These are phyloP conservation scores for Epinephelus cyanopodus DNA, from an alignment of 2,113 vertebrate genomes.

Conservation along the genomic window DNA sequence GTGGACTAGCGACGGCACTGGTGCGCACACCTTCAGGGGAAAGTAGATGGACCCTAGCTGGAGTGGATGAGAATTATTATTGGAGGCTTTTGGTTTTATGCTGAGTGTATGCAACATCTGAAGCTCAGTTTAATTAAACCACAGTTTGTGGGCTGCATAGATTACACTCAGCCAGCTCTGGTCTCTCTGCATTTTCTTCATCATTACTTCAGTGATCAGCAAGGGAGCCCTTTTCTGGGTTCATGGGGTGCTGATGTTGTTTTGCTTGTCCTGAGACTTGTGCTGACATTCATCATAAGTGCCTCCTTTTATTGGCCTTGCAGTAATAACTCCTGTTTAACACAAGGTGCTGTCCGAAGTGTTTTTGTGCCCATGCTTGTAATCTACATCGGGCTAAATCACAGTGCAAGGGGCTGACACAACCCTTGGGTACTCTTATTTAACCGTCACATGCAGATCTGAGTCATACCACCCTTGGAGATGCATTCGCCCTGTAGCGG, in stretches of 20 bases:
- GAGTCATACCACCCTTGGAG: constrained; percentile 22
- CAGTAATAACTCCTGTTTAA: constrained; percentile 44
- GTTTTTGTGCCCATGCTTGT: constrained; percentile 3
- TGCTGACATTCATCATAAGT: constrained; percentile 54
- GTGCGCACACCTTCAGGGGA: neutral
- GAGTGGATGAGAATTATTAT: constrained; percentile 33
- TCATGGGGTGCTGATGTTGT: constrained; percentile 52
- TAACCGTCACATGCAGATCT: constrained; percentile 33
- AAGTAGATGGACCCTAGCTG: neutral
- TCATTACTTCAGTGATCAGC: constrained; percentile 63
- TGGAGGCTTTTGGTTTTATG: constrained; percentile 46
- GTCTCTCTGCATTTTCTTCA: constrained; percentile 27
- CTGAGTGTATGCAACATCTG: constrained; percentile 48
- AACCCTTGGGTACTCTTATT: constrained; percentile 5
- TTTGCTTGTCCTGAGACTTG: constrained; percentile 36
- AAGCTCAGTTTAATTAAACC: constrained; percentile 59
- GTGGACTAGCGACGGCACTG: neutral
- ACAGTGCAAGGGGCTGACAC: neutral
- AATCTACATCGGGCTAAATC: constrained; percentile 1
- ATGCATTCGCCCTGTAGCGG: constrained; percentile 1
- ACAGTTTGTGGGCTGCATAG: constrained; percentile 62
- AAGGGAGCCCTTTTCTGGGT: constrained; percentile 37
- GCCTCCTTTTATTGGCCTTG: constrained; percentile 43
- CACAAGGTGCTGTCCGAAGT: constrained; percentile 24
- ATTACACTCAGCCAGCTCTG: constrained; percentile 46